A percentile compares a stretch with the other conserved stretches of the same genome.
These are phyloP conservation scores for Cardiocondyla obscurior DNA, from an alignment of 1,140 invertebrate species.

Conservation along the genomic window DNA sequence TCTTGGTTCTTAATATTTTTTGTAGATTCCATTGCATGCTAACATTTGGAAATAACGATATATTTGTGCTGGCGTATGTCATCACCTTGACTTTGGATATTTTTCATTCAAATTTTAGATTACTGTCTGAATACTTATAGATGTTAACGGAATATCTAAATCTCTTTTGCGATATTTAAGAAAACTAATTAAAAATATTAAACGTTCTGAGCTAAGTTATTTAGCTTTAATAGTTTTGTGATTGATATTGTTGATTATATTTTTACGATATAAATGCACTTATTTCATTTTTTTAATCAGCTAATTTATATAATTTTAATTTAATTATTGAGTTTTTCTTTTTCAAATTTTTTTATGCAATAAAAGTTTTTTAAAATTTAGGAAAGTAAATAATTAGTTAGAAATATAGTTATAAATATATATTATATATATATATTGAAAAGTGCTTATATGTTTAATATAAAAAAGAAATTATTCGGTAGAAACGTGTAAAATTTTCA, in stretches of 20 bases:
- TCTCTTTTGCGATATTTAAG: slow-evolving; percentile 4
- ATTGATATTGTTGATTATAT: background rate
- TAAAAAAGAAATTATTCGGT: background rate
- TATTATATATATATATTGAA: background rate
- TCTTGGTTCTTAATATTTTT: background rate
- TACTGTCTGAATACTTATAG: background rate
- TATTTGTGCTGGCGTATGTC: slow-evolving; percentile 29
- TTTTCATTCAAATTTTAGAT: background rate
- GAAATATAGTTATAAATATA: background rate
- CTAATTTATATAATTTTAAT: slow-evolving; percentile 8
- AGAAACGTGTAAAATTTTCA: background rate
- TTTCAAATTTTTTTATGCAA: background rate
- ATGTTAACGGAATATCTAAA: slow-evolving; percentile 37
- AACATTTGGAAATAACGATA: background rate
- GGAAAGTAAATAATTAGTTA: background rate
- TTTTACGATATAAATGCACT: background rate
- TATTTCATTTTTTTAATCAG: slow-evolving; percentile 9
- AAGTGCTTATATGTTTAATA: background rate
- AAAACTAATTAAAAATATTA: background rate
- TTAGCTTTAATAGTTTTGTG: background rate
- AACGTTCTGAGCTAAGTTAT: background rate
- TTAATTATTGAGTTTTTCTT: background rate
- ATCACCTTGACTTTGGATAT: background rate
- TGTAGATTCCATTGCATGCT: background rate
- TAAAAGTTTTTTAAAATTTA: slow-evolving; percentile 33